Percentiles rank a stretch among this genome's conserved stretches.
Evolutionary conservation across 2,888 invertebrate species (phyloP).

Genomic region (Drosophila imparisetae): DNA sequence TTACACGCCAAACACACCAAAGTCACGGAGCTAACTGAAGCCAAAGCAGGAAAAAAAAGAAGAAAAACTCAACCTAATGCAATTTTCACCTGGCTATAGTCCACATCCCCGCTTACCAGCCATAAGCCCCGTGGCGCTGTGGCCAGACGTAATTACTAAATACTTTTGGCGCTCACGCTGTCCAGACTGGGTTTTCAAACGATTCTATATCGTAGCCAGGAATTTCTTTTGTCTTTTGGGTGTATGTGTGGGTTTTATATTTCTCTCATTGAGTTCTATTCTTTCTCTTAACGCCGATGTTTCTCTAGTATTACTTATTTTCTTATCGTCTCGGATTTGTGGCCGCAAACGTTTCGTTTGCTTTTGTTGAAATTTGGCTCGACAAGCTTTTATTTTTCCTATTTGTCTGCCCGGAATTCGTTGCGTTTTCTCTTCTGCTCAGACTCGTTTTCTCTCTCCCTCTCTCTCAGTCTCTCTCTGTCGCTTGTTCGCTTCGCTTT

Average conservation of each 20-base stretch:
- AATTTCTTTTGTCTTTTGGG: conserved; percentile 51
- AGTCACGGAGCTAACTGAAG: conserved; percentile 28
- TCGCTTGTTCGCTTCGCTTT: conserved; percentile 2
- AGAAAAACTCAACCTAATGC: conserved; percentile 62
- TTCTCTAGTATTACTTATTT: conserved; percentile 68
- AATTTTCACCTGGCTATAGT: conserved; percentile 64
- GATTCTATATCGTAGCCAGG: conserved; percentile 29
- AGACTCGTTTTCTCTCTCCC: neutral
- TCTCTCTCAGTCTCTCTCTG: conserved; percentile 2
- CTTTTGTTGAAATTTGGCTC: conserved; percentile 73
- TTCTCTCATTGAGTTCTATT: conserved; percentile 3
- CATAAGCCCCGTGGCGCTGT: neutral
- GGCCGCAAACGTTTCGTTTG: conserved; percentile 75
- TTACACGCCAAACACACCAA: conserved; percentile 33
- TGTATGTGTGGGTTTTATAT: conserved; percentile 14
- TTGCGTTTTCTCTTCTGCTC: conserved; percentile 22
- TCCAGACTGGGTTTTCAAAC: conserved; percentile 38
- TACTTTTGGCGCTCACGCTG: conserved; percentile 66
- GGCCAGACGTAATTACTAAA: conserved; percentile 77
- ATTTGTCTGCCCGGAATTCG: conserved; percentile 61
- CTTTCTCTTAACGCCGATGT: neutral
- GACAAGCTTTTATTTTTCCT: conserved; percentile 64
- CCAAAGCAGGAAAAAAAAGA: neutral
- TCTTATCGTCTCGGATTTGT: conserved; percentile 79
- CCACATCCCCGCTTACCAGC: conserved; percentile 4